A percentile compares a stretch with the other conserved stretches of the same genome.
These are phyloP conservation scores for Sorex maritimensis DNA, from an alignment of 2,797 vertebrate genomes.

Conservation along the genomic window DNA sequence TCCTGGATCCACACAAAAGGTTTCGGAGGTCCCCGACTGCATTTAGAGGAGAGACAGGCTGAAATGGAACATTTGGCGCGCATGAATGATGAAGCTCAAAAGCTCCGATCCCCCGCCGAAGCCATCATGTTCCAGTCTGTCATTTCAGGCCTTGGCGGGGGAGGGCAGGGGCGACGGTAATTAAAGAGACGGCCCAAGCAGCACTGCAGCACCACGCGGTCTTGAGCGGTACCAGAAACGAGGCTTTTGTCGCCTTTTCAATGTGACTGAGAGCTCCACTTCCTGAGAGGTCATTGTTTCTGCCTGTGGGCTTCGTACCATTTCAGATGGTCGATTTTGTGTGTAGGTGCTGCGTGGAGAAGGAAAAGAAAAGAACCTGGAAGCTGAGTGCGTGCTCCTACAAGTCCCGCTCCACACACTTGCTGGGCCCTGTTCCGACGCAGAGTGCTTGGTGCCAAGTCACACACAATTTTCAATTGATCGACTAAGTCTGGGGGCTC, in stretches of 20 bases:
- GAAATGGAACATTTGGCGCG: conserved; percentile 55
- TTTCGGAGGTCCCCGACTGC: conserved; percentile 21
- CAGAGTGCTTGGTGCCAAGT: not conserved
- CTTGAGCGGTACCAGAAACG: rapidly evolving
- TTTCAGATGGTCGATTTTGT: conserved; percentile 53
- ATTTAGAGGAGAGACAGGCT: conserved; percentile 14
- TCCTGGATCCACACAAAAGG: conserved; percentile 68
- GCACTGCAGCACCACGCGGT: not conserved
- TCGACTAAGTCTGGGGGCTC: not conserved
- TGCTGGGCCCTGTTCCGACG: not conserved
- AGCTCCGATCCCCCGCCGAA: not conserved
- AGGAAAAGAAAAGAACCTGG: not conserved
- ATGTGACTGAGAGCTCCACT: conserved; percentile 44
- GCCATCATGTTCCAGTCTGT: not conserved
- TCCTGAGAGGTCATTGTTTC: conserved; percentile 59
- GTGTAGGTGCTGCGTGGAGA: conserved; percentile 8
- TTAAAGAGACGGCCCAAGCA: conserved; percentile 45
- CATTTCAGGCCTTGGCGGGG: conserved; percentile 38
- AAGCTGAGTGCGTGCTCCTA: not conserved
- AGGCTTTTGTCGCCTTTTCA: not conserved
- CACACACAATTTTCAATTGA: too few relatives aligned
- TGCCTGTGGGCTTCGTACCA: not conserved
- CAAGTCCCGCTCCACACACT: not conserved
- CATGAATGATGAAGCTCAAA: not conserved
- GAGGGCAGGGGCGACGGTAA: not conserved